Evolutionary conservation across 2,888 invertebrate genomes (phyloP).

Genomic region (Andrena haemorrhoa): DNA sequence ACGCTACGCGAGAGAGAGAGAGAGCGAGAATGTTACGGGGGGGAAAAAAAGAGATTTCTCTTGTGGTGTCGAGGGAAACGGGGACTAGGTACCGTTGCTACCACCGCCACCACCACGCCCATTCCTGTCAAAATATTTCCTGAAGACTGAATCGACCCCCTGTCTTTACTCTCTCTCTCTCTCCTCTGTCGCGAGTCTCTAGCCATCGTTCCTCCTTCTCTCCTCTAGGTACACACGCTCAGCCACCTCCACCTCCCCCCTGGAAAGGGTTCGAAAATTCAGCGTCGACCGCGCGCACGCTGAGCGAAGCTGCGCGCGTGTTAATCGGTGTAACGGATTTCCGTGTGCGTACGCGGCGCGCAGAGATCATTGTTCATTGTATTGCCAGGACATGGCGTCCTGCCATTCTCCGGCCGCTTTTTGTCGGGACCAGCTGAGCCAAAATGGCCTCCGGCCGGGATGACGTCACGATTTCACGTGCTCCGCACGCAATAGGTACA

Average conservation of each 20-base stretch:
- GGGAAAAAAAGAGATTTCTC: constrained; percentile 8
- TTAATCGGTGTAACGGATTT: constrained; percentile 28
- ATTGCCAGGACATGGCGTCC: constrained; percentile 80
- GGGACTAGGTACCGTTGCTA: no score
- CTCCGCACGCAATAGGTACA: constrained; percentile 52
- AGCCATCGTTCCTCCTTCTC: neutral
- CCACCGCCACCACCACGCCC: constrained; percentile 76
- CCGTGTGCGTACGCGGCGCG: constrained; percentile 44
- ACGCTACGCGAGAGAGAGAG: neutral
- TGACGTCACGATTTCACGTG: constrained; percentile 78
- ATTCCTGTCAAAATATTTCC: constrained; percentile 84
- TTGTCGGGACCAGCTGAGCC: constrained; percentile 83
- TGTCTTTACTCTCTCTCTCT: constrained; percentile 2
- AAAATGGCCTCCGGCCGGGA: constrained; percentile 81
- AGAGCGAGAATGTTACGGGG: neutral
- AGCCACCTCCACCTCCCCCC: neutral
- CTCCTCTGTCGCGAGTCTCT: neutral
- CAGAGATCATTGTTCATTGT: constrained; percentile 78
- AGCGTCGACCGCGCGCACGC: constrained; percentile 46
- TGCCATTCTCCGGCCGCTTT: constrained; percentile 77
- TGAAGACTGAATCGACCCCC: constrained; percentile 49
- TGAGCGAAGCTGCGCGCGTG: constrained; percentile 26
- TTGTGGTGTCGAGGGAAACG: neutral
- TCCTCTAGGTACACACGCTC: neutral
- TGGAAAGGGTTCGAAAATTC: constrained; percentile 72